Base-by-base conservation (phyloP, 2,888 invertebrate species). In the Plebejus argus region DNA sequence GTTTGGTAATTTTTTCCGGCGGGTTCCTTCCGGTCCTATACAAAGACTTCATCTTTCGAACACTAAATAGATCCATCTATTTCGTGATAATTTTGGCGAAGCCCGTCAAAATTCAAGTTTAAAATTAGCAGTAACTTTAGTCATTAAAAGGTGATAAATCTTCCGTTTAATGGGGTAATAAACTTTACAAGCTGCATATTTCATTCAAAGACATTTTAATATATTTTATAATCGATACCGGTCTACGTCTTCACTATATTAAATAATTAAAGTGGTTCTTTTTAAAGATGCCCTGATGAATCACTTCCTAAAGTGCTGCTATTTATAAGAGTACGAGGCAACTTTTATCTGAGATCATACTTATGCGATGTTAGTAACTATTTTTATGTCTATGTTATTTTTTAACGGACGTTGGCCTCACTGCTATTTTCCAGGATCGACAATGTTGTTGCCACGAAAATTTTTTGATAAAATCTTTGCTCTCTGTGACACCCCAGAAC, bases 241-340 rank as follows among this genome's bases (percentile, higher is more conserved):
- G 49, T 74, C 49, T 45, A 20, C 53, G 49, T 49, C 7, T 28
- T 15, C 49, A 23, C 28, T 49, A 45, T 39, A n/a, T n/a, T n/a
- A n/a, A n/a, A n/a, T n/a, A n/a, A n/a, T n/a, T n/a, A 7, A 74
- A 74, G 28, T 45, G 45, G 18, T 53, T 28, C 45, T 39, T 74
- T 53, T 74, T 74, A 53, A 74, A 74, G 74, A 28, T 72, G 74
- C 53, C 28, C 74, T 53, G 74, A 74, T 53, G 74, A 53, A 74
- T 74, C 20, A 23, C 53, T 74, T 74, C 74, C 74, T 53, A 74
- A 53, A 74, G 74, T 74, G 74, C 74, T 23, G 45, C 74, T 74
- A 74, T 74, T 74, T 74, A 53, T 74, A 74, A 18, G 74, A 49
- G 23, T 28, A 15, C 23, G 53, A 28, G 39, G 35, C 39, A 71